Evolutionary conservation across 2,797 vertebrate genomes (phyloP), one percentile per base, ranked within the genome.

Genomic region (Tachyglossus aculeatus): DNA sequence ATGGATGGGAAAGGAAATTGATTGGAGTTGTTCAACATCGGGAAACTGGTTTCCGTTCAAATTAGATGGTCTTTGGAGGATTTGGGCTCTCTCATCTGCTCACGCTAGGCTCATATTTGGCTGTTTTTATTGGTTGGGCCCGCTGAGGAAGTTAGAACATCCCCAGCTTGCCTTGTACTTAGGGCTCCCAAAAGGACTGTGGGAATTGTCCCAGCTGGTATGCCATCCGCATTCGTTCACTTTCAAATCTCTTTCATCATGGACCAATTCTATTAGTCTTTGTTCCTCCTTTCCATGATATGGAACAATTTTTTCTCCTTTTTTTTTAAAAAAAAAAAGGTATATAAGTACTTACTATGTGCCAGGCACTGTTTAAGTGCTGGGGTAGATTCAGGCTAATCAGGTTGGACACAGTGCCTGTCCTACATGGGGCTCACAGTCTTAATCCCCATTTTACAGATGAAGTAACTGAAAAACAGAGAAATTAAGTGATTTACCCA

Each of bases 241-340:
- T 84, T 62, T 52, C 56, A 79, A 81, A 87, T 88, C 78, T 67
- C 60, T 68, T 88, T 74, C 77, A 67, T 3, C 5, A 81, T 85
- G 77, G 64, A 88, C 84, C 71, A 86, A 64, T 89, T 85, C 78
- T 71, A 62, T 86, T 83, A 84, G 68, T 52, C 2, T 74, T 55
- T 54, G 33, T 78, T 65, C 79, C 70, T 72, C 57, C 71, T 39
- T 21, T 77, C 19, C 50, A 1, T 44, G 44, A 40, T 64, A 33
- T 64, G 43, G 60, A 72, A 48, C 21, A 2, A 29, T 58, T 78
- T 51, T 71, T 77, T 77, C n/a, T n/a, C n/a, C n/a, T n/a, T n/a
- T n/a, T n/a, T n/a, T n/a, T n/a, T n/a, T n/a, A n/a, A n/a, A n/a
- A n/a, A n/a, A n/a, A n/a, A n/a, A n/a, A n/a, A n/a, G n/a, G n/a